Evolutionary conservation across 1,140 invertebrate genomes (phyloP).

Genomic region (Aplysia californica): DNA sequence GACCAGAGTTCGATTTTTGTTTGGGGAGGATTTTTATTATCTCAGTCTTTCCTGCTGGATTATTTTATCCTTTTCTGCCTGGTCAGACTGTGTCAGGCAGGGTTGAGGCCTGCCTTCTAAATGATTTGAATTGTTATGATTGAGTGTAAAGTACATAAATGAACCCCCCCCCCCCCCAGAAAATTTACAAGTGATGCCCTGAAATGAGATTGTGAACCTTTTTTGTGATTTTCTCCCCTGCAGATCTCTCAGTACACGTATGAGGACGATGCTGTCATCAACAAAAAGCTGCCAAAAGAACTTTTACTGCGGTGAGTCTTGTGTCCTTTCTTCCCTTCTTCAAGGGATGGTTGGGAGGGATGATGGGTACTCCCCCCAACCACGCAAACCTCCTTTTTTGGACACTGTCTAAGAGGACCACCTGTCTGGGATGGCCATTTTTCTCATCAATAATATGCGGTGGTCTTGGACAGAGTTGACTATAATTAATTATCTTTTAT

Average conservation of each 20-base stretch:
- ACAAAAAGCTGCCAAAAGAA: conserved; percentile 97
- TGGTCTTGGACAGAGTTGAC: not conserved
- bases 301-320: conserved; percentile 80
- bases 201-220: not conserved
- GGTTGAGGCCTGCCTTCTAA: no score
- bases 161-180: no score
- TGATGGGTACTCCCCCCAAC: not conserved
- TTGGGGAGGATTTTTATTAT: no score
- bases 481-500: no score
- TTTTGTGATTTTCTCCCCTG: conserved; percentile 9
- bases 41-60: no score
- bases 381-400: not conserved
- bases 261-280: conserved; percentile 74
- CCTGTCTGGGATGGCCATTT: not conserved
- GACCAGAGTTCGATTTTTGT: no score
- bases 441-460: not conserved
- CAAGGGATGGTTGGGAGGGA: not conserved
- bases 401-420: not conserved
- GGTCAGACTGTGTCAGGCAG: not conserved
- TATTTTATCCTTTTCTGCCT: not conserved
- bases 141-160: no score
- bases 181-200: no score
- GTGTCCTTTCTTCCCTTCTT: not conserved
- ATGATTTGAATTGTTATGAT: no score
- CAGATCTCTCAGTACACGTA: conserved; percentile 48